Percentiles rank a stretch among this genome's conserved stretches.
These are phyloP conservation scores for Podotricha telesiphe DNA, from an alignment of 2,888 invertebrate genomes.

Conservation along the genomic window DNA sequence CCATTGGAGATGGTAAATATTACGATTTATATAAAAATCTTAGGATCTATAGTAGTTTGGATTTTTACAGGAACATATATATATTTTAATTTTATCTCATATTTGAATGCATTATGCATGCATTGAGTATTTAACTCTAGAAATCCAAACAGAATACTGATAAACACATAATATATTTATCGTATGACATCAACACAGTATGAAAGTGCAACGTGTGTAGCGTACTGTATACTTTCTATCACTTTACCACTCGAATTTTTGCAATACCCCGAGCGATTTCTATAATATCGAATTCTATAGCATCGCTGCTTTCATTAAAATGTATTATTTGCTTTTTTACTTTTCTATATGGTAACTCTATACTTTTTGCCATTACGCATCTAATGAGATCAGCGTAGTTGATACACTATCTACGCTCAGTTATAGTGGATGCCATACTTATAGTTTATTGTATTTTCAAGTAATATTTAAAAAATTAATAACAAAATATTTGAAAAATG, in stretches of 20 bases:
- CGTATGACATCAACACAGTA: constrained; percentile 36
- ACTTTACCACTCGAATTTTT: constrained; percentile 51
- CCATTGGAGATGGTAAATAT: no score
- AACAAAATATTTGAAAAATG: no score
- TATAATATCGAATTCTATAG: constrained; percentile 34
- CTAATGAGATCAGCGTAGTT: no score
- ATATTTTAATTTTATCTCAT: background rate
- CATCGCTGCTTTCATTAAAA: constrained; percentile 21
- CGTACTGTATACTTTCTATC: constrained; percentile 50
- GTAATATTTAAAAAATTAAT: no score
- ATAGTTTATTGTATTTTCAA: no score
- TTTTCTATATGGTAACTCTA: background rate
- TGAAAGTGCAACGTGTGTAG: constrained; percentile 53
- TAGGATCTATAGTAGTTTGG: no score
- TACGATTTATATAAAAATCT: no score
- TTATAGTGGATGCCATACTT: no score
- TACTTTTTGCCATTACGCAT: no score
- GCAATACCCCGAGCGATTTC: constrained; percentile 37
- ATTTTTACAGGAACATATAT: no score
- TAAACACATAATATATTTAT: constrained; percentile 39
- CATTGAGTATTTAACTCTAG: background rate
- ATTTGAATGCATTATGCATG: constrained; percentile 3
- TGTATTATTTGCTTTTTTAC: background rate
- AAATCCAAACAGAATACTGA: constrained; percentile 36
- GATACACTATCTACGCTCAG: no score